Evolutionary conservation across 2,888 invertebrate genomes (phyloP), one percentile per base, ranked within the genome.

Genomic region (Pristionchus arcanus): DNA sequence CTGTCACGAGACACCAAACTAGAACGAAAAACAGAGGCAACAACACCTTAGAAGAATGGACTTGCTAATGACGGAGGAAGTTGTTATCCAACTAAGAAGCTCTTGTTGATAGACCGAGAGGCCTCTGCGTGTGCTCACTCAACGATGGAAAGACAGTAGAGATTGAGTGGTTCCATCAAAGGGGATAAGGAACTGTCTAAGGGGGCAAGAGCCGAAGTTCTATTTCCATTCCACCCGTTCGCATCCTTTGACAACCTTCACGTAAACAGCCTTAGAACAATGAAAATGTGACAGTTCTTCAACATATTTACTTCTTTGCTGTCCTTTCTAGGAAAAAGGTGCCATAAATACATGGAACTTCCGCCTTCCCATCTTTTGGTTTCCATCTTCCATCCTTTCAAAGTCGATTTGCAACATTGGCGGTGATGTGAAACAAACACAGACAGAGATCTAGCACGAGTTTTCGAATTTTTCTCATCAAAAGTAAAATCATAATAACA

Each of bases 71-170:
- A 25, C 31, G 37, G 42, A 42, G 42, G 74, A 74, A 74, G 74
- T 74, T 25, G 37, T 74, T 71, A 71, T 71, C 68, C 28, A 71
- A 31, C 68, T 74, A 63, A 63, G 63, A n/a, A 63, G 74, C 31
- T 68, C 31, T 68, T 68, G 28, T 68, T 19, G 31, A 31, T 28
- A 68, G 42, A 49, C 5, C 42, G 42, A 9, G 42, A 68, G 16
- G 31, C 5, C 16, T n/a, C n/a, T 63, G 63, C 25, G n/a, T 63
- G 63, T n/a, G 63, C 9, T 63, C n/a, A 63, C 25, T 11, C 4
- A 63, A 63, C 63, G 63, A 63, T 63, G 25, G 63, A 63, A 59
- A 55, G 55, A 25, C 63, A 2, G 63, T 63, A 63, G 63, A 63
- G 63, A 63, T 63, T 25, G 37, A 74, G 74, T 74, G 74, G 74